Percentiles rank a stretch among this genome's conserved stretches.
These are phyloP conservation scores for Caenorhabditis japonica DNA, from an alignment of 2,888 invertebrate genomes.

Conservation along the genomic window DNA sequence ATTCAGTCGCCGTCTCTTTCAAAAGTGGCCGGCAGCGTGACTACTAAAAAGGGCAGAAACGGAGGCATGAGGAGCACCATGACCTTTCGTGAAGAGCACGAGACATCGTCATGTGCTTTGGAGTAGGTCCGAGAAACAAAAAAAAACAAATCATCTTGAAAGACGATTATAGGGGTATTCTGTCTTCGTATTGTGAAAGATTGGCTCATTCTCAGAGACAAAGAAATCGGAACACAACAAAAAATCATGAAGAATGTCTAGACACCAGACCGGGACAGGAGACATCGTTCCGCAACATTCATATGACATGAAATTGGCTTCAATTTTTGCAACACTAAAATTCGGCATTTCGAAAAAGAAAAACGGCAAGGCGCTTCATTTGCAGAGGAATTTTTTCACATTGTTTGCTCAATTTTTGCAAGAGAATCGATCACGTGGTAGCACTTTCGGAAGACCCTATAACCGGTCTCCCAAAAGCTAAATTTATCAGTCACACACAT, in stretches of 20 bases:
- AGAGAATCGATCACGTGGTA: constrained; percentile 40
- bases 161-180: no score
- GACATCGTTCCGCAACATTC: no score
- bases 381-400: constrained; percentile 13
- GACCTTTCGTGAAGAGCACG: constrained; percentile 40
- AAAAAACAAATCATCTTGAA: no score
- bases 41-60: constrained; percentile 12
- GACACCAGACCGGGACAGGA: no score
- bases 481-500: constrained; percentile 43
- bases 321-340: not conserved
- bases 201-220: no score
- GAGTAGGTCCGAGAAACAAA: not conserved
- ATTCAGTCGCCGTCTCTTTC: constrained; percentile 21
- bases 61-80: constrained; percentile 27
- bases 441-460: constrained; percentile 9
- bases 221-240: no score
- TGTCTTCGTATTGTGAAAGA: no score
- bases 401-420: constrained; percentile 46
- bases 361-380: not conserved
- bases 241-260: no score
- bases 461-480: constrained; percentile 36
- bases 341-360: not conserved
- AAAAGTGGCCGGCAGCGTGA: constrained; percentile 2
- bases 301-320: not conserved
- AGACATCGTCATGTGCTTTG: constrained; percentile 18